Base-by-base conservation (phyloP, 2,113 vertebrate genomes). In the Rhipidura dahli region DNA sequence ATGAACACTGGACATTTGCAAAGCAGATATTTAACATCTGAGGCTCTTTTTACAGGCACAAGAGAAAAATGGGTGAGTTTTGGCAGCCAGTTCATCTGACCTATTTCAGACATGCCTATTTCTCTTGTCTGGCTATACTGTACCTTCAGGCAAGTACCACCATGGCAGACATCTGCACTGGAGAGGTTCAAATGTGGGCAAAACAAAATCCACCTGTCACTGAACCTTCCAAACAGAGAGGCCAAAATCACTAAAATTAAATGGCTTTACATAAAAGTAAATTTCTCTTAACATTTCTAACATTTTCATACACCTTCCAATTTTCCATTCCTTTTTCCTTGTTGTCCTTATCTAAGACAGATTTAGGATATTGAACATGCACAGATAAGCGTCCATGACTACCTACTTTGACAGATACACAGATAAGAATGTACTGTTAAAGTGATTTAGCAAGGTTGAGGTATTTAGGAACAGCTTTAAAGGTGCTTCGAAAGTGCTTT, bases 341-440 rank as follows among this genome's bases (percentile, higher is more conserved):
- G 75, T 80, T 91, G 68, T 73, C 56, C 92, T 96, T 96, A 97
- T 96, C 96, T 94, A 54, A 69, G 85, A 92, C 82, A 96, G 93
- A 87, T 95, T 94, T 94, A 97, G 90, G 94, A 96, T 88, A 95
- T 89, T 89, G 96, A 93, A 92, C 94, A 92, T 81, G 68, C 86
- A 95, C 64, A 95, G 96, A 97, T 97, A 97, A 97, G 90, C 69
- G 40, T 87, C 76, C 92, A 92, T 92, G 93, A 86, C 93, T 94
- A 96, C 94, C 76, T 90, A 3, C 92, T 96, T 94, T 93, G 96
- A 95, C 96, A 92, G 93, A 96, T 95, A 96, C 92, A 89, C 85
- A 96, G 96, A 96, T 97, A 96, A 96, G 88, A 92, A 88, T 45
- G 76, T 30, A 68, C 68, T 81, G 88, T 94, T 96, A 81, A 66